Conservation (phyloP, 2,113 vertebrate genomes). For the Albula goreensis region DNA sequence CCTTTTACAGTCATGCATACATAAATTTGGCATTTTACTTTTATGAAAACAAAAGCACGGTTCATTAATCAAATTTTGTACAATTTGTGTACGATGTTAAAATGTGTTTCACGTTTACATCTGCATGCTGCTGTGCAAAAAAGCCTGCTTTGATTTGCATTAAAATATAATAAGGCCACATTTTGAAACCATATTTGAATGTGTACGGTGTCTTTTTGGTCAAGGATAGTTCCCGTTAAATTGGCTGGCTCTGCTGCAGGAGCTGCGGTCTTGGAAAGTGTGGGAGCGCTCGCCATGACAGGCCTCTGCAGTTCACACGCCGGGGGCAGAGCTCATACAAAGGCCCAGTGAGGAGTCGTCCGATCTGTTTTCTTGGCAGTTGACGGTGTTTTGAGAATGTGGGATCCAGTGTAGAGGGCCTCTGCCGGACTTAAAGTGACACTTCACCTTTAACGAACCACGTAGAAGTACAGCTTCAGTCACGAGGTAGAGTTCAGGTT, state of each 20-base stretch:
- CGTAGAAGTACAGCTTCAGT: background rate
- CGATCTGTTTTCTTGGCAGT: slow-evolving; percentile 14
- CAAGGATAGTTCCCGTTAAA: background rate
- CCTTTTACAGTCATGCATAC: no score
- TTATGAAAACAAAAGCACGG: no score
- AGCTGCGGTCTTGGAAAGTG: background rate
- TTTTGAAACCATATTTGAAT: background rate
- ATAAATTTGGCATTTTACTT: no score
- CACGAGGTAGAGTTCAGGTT: slow-evolving; percentile 25
- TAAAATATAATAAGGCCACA: no score
- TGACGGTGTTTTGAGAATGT: background rate
- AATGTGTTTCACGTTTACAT: no score
- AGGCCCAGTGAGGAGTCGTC: slow-evolving; percentile 10
- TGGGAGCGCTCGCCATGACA: background rate
- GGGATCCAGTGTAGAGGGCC: background rate
- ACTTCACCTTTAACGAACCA: background rate
- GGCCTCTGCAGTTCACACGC: background rate
- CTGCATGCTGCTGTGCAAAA: no score
- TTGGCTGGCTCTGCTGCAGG: background rate
- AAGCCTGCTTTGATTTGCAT: no score
- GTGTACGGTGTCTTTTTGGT: background rate
- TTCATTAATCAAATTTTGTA: no score
- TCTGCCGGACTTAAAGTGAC: background rate
- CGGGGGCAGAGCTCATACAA: background rate
- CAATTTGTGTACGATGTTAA: no score